These are phyloP conservation scores for Formica aserva DNA, from an alignment of 2,888 invertebrate species.

Conservation along the genomic window DNA sequence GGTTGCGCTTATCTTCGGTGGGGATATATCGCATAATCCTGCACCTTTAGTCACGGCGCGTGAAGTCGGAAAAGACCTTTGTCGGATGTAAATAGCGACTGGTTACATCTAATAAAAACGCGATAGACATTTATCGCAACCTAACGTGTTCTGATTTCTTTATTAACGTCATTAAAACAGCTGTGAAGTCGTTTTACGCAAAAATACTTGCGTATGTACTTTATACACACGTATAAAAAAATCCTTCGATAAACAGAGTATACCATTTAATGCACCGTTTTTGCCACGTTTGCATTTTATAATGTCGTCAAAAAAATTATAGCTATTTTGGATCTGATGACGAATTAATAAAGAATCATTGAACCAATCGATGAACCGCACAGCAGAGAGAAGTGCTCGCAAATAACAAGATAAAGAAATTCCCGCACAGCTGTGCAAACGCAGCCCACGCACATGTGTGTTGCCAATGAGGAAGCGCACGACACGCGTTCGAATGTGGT, in stretches of 20 bases:
- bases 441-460: conserved; percentile 8
- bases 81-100: conserved; percentile 31
- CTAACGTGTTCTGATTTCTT: conserved; percentile 26
- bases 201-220: neutral
- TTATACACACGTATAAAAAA: neutral
- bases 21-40: conserved; percentile 8
- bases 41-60: conserved; percentile 33
- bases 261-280: neutral
- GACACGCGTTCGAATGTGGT: conserved; percentile 36
- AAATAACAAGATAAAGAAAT: conserved; percentile 28
- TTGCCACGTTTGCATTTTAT: neutral
- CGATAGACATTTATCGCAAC: conserved; percentile 28
- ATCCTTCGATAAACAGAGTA: neutral
- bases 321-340: neutral
- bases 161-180: conserved; percentile 15
- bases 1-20: conserved; percentile 42
- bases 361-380: neutral
- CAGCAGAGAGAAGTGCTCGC: conserved; percentile 25
- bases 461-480: conserved; percentile 52
- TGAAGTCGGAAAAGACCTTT: conserved; percentile 39
- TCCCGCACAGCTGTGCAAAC: conserved; percentile 49
- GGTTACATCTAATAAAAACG: conserved; percentile 11
- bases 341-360: conserved; percentile 16
- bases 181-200: neutral
- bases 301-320: neutral